A percentile compares a stretch with the other conserved stretches of the same genome.
Conservation (phyloP, 2,797 vertebrate genomes). For the Brotula barbata region DNA sequence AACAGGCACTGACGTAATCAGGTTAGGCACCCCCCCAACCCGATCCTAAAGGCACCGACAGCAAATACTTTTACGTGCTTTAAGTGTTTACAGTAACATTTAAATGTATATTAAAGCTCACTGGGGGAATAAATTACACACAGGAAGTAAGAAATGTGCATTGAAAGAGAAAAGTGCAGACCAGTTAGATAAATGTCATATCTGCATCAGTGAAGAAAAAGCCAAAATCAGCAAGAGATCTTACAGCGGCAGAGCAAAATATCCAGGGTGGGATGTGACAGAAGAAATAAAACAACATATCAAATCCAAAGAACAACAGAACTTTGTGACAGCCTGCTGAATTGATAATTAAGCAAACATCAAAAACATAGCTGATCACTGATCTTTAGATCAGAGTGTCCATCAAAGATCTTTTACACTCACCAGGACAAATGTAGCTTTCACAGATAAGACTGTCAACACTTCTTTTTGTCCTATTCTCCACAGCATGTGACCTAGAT, state of each 20-base stretch:
- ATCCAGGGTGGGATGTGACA: slow-evolving; percentile 31
- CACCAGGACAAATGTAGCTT: slow-evolving; percentile 14
- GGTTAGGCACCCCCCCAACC: too few species aligned
- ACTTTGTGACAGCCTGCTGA: slow-evolving; percentile 33
- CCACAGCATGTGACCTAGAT: slow-evolving; percentile 45
- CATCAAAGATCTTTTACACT: slow-evolving; percentile 5
- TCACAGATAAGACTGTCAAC: slow-evolving; percentile 18
- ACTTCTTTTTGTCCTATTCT: slow-evolving; percentile 31
- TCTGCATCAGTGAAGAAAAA: slow-evolving; percentile 12
- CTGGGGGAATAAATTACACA: slow-evolving; percentile 25
- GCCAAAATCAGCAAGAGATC: slow-evolving; percentile 16
- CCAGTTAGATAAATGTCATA: slow-evolving; percentile 27
- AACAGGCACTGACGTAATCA: too few species aligned
- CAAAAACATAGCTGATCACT: slow-evolving; percentile 34
- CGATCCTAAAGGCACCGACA: too few species aligned
- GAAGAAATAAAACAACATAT: slow-evolving; percentile 41
- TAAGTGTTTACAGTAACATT: too few species aligned
- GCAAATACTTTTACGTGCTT: too few species aligned
- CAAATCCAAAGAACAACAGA: slow-evolving; percentile 31
- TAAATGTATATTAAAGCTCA: too few species aligned
- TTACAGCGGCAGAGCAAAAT: slow-evolving; percentile 26
- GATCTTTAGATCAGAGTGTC: slow-evolving; percentile 37
- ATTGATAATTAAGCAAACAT: slow-evolving; percentile 22
- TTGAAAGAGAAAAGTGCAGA: slow-evolving; percentile 10
- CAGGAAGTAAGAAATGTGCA: slow-evolving; percentile 11